phyloP scores from a whole-genome alignment of 1,140 invertebrate species.

The Hyposmocoma kahamanoa region DNA sequence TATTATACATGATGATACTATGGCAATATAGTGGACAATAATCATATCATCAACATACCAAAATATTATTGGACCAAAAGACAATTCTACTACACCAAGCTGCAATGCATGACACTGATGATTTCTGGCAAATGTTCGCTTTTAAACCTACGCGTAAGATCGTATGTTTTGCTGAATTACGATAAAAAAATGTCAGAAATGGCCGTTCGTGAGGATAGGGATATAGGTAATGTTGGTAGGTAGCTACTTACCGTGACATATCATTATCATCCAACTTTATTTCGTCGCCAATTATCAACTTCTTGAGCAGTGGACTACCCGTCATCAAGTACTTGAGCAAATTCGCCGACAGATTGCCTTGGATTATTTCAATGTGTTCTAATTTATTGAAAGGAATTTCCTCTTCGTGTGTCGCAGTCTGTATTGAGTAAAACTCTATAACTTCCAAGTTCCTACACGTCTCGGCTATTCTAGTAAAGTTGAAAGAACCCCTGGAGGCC shows the following conservation, averaged over 20 bases:
- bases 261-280: constrained; percentile 77
- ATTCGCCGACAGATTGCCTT: constrained; percentile 73
- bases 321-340: constrained; percentile 76
- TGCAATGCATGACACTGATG: too few relatives aligned
- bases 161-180: too few relatives aligned
- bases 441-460: constrained; percentile 74
- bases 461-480: constrained; percentile 75
- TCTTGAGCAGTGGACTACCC: constrained; percentile 74
- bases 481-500: constrained; percentile 73
- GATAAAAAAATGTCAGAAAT: too few relatives aligned
- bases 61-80: too few relatives aligned
- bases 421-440: constrained; percentile 77
- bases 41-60: too few relatives aligned
- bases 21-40: too few relatives aligned
- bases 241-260: constrained; percentile 72
- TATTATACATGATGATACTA: too few relatives aligned
- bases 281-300: constrained; percentile 76
- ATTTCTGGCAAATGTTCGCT: too few relatives aligned
- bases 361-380: constrained; percentile 77
- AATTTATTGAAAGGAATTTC: constrained; percentile 76
- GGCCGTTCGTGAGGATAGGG: too few relatives aligned
- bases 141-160: too few relatives aligned
- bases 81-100: too few relatives aligned
- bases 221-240: too few relatives aligned
- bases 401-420: constrained; percentile 73